A percentile compares a stretch with the other conserved stretches of the same genome.
These are phyloP conservation scores for Gymnocheta viridis DNA, from an alignment of 2,888 invertebrate species.

Conservation along the genomic window DNA sequence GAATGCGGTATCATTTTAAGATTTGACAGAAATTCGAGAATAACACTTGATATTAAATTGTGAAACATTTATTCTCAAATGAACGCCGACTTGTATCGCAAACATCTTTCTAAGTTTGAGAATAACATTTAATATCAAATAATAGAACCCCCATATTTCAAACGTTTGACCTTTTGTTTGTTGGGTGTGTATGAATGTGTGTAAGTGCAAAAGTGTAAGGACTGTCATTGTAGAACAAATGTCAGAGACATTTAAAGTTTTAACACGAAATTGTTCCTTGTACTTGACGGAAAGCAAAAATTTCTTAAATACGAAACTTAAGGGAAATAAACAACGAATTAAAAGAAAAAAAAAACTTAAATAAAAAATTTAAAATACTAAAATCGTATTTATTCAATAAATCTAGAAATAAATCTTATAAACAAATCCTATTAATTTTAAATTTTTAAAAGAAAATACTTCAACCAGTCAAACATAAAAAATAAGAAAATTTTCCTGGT, in stretches of 20 bases:
- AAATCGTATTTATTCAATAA: background rate
- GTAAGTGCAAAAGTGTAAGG: background rate
- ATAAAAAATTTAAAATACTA: too few species aligned
- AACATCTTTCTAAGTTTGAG: too few species aligned
- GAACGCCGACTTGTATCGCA: too few species aligned
- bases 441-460: background rate
- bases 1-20: too few species aligned
- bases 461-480: background rate
- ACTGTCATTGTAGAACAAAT: conserved; percentile 49
- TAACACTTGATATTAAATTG: too few species aligned
- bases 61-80: too few species aligned
- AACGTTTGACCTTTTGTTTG: too few species aligned
- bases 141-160: too few species aligned
- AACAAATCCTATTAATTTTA: background rate
- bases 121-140: too few species aligned
- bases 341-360: background rate
- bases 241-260: conserved; percentile 62
- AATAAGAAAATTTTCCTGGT: conserved; percentile 8
- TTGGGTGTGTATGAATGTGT: background rate
- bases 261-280: conserved; percentile 2
- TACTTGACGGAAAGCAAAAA: background rate
- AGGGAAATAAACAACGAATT: conserved; percentile 32
- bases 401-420: background rate
- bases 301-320: background rate
- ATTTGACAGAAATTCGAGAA: too few species aligned